A percentile compares a stretch with the other conserved stretches of the same genome.
Evolutionary conservation across 2,113 vertebrate genomes (phyloP).

Genomic region (Petroica traversi): DNA sequence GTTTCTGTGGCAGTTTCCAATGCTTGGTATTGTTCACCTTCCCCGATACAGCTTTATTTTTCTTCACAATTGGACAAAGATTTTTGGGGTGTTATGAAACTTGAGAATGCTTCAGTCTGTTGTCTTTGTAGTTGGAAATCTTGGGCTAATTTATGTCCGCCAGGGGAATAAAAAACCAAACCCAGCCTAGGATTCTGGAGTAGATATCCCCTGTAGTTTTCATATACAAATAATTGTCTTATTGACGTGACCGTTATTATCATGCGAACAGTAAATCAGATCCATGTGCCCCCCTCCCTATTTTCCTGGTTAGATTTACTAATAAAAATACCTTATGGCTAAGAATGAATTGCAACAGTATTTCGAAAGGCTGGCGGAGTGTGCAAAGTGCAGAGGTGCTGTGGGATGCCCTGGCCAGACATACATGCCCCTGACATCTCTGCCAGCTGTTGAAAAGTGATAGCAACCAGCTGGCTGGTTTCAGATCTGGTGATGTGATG

Average conservation of each 20-base stretch:
- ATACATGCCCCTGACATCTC: background rate
- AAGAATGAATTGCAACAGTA: background rate
- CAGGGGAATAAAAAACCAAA: background rate
- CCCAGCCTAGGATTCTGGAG: background rate
- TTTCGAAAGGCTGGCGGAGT: background rate
- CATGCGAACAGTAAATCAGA: slow-evolving; percentile 15
- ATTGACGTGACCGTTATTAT: background rate
- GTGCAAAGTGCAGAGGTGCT: background rate
- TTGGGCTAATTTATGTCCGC: background rate
- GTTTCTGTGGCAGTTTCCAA: background rate
- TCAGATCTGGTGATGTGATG: background rate
- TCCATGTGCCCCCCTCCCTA: background rate
- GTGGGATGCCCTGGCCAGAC: background rate
- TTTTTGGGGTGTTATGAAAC: slow-evolving; percentile 10
- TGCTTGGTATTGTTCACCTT: background rate
- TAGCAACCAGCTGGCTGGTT: slow-evolving; percentile 34
- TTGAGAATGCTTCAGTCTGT: background rate
- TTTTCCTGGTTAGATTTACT: background rate
- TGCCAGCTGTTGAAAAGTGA: slow-evolving; percentile 47
- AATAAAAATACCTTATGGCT: background rate
- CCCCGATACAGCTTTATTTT: background rate
- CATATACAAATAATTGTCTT: slow-evolving; percentile 26
- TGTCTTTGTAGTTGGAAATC: background rate
- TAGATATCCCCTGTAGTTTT: background rate
- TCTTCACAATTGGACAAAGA: background rate